Evolutionary conservation across 2,797 vertebrate genomes (phyloP).

Genomic region (Aldrovandia affinis): DNA sequence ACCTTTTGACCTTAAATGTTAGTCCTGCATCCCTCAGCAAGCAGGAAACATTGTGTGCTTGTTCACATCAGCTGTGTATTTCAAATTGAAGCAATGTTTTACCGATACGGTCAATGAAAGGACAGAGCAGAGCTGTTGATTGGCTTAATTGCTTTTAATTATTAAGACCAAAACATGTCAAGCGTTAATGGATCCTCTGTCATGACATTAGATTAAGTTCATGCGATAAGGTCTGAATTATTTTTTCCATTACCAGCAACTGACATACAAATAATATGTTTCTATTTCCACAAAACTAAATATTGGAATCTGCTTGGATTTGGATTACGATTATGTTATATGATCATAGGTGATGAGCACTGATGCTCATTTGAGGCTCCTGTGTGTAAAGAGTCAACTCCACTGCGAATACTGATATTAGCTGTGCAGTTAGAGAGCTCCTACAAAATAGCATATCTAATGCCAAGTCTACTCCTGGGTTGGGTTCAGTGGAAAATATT

Average conservation of each 20-base stretch:
- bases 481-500: conserved; percentile 32
- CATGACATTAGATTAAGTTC: too few relatives aligned
- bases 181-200: background rate
- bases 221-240: too few relatives aligned
- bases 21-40: background rate
- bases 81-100: conserved; percentile 12
- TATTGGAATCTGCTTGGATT: too few relatives aligned
- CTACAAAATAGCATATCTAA: conserved; percentile 9
- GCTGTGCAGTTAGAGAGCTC: background rate
- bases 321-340: too few relatives aligned
- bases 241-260: background rate
- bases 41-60: background rate
- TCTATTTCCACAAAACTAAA: too few relatives aligned
- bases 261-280: background rate
- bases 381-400: too few relatives aligned
- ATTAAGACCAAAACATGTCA: background rate
- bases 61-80: background rate
- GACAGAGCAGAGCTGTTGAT: background rate
- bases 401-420: too few relatives aligned
- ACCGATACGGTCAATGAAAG: background rate
- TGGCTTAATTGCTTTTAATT: background rate
- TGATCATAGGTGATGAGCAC: too few relatives aligned
- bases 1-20: background rate
- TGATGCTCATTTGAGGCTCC: too few relatives aligned
- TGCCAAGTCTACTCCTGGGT: conserved; percentile 13